phyloP scores from a whole-genome alignment of 1,140 invertebrate genomes.

The Ctenoplectra terminalis region DNA sequence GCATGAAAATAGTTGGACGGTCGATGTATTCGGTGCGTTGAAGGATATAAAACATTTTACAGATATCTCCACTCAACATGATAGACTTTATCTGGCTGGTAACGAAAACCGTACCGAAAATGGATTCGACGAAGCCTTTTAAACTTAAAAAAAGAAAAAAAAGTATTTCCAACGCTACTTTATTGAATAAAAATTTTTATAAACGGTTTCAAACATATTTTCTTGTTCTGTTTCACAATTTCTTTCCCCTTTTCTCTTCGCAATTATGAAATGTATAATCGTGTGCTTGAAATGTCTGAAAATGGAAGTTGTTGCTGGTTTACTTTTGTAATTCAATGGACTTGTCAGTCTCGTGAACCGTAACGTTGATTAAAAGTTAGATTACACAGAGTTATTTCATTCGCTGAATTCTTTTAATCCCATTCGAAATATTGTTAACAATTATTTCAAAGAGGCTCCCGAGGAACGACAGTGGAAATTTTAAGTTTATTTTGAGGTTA shows the following conservation, averaged over 20 bases:
- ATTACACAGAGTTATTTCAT: neutral
- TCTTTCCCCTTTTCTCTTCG: neutral
- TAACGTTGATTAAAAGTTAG: slow-evolving; percentile 12
- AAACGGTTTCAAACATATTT: neutral
- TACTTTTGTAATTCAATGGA: neutral
- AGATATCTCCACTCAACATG: neutral
- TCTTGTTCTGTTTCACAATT: neutral
- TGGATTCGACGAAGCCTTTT: slow-evolving; percentile 21
- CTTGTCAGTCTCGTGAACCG: neutral
- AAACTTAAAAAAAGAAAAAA: neutral
- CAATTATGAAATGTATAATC: neutral
- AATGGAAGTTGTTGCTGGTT: neutral
- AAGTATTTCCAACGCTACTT: neutral
- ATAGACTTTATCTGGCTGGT: slow-evolving; percentile 26
- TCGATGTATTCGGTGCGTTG: slow-evolving; percentile 21
- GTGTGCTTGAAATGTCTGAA: neutral
- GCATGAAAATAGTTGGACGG: slow-evolving; percentile 35
- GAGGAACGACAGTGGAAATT: neutral
- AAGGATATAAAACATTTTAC: slow-evolving; percentile 40
- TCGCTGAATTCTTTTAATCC: neutral
- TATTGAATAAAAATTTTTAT: neutral
- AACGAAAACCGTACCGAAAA: slow-evolving; percentile 11
- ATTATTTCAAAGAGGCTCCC: neutral
- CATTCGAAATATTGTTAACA: neutral
- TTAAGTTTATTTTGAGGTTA: neutral